Evolutionary conservation across 92 coral and sea anemone genomes (phyloP).

Genomic region (Zoanthus solanderi): DNA sequence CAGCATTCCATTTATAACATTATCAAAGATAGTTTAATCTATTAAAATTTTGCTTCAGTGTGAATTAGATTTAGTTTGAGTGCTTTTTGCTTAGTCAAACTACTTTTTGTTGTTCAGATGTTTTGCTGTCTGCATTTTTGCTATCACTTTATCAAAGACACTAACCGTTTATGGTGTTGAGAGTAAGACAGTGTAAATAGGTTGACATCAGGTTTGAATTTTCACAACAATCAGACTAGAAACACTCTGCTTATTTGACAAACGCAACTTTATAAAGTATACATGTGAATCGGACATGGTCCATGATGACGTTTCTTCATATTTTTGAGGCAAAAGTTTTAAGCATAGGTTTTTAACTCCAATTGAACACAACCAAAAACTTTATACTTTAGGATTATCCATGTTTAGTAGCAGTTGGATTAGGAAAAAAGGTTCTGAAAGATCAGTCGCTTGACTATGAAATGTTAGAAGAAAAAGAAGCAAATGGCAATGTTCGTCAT

Average conservation of each 20-base stretch:
- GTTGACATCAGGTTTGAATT: not conserved
- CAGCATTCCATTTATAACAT: too few relatives aligned
- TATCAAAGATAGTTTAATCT: too few relatives aligned
- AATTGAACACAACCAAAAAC: not conserved
- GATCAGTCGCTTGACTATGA: slow-evolving; percentile 60
- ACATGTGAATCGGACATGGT: not conserved
- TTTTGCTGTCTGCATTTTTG: not conserved
- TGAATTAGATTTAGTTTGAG: too few relatives aligned
- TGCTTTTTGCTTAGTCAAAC: too few relatives aligned
- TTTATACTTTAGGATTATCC: slow-evolving; percentile 79
- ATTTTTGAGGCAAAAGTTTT: not conserved
- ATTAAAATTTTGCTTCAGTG: too few relatives aligned
- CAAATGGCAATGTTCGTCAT: slow-evolving; percentile 74
- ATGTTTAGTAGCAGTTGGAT: slow-evolving; percentile 92
- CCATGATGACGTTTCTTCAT: not conserved
- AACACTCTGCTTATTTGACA: not conserved
- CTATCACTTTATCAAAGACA: not conserved
- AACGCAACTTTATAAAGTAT: not conserved
- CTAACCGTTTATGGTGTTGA: not conserved
- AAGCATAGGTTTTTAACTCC: not conserved
- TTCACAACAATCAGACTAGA: not conserved
- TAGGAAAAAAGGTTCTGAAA: slow-evolving; percentile 68
- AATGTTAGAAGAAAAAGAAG: slow-evolving; percentile 80
- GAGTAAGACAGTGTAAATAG: not conserved
- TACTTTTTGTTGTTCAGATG: too few relatives aligned